Evolutionary conservation across 1,140 invertebrate species (phyloP), one percentile per base, ranked within the genome.

Genomic region (Diuraphis noxia): DNA sequence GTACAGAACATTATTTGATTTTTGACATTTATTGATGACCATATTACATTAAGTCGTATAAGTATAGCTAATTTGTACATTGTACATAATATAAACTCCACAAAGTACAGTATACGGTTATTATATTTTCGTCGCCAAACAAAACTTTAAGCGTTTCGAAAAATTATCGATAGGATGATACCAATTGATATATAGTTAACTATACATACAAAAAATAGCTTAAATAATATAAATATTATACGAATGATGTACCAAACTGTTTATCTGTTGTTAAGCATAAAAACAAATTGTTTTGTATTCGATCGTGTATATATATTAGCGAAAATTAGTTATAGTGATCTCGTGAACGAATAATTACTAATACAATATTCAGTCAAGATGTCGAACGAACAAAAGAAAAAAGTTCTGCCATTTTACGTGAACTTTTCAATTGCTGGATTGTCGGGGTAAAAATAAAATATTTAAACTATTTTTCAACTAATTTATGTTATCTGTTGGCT

Each of bases 401-500:
- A 84, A 41, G 6, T 6, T 84, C 40, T 84, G 5, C 81, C 81
- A n/a, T 41, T 84, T 41, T 30, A n/a, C 25, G 81, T 13, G 13
- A 84, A 84, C 30, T 84, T 40, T 41, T 5, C 81, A 41, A 84
- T 84, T n/a, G 81, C 81, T n/a, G 81, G 81, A 30, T 41, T 84
- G 13, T 30, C 81, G 4, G 81, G 81, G 81, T 84, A 82, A 79
- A 17, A 81, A 25, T 81, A 10, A 81, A 38, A 81, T 38, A 23
- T 25, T 25, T 40, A 38, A 40, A 25, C 21, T 9, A 36, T 19
- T 8, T 9, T 38, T 9, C 5, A 38, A 81, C 34, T 10, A 85
- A n/a, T 13, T 1, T 40, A 56, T 56, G 43, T 46, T 10, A 17
- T 63, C 13, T 30, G 46, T 49, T 49, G 3, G 2, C 56, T n/a